Evolutionary conservation across 2,888 invertebrate genomes (phyloP).

Genomic region (Epistrophella euchroma): DNA sequence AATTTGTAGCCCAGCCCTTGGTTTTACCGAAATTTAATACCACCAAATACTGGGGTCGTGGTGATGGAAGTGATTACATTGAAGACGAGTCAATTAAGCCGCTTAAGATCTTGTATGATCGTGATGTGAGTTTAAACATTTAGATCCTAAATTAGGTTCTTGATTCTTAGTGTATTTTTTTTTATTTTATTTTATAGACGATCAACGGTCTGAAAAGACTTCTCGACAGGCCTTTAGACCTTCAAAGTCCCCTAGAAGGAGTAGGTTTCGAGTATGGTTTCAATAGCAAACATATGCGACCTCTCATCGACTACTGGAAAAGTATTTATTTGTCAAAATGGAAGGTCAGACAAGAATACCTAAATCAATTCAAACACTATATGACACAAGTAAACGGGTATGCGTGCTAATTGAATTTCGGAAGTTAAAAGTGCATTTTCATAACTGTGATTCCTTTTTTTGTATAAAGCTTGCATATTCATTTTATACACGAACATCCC

Average conservation of each 20-base stretch:
- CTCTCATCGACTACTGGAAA: conserved; percentile 91
- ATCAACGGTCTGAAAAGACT: conserved; percentile 86
- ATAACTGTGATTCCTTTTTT: background rate
- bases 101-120: conserved; percentile 79
- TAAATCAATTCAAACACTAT: conserved; percentile 91
- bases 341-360: conserved; percentile 87
- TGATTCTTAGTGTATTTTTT: background rate
- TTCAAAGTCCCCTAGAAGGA: conserved; percentile 87
- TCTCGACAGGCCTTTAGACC: conserved; percentile 85
- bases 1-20: conserved; percentile 77
- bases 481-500: conserved; percentile 87
- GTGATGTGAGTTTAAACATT: conserved; percentile 79
- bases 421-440: background rate
- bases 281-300: conserved; percentile 88
- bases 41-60: conserved; percentile 82
- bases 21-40: conserved; percentile 80
- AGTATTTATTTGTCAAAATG: conserved; percentile 88
- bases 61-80: conserved; percentile 78
- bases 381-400: conserved; percentile 89
- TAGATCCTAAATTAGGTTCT: background rate
- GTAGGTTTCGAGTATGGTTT: conserved; percentile 92
- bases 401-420: conserved; percentile 43
- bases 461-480: conserved; percentile 84
- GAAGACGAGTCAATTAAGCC: conserved; percentile 79
- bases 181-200: conserved; percentile 79